Base-by-base conservation (phyloP, 2,797 vertebrate species). In the Spondyliosoma cantharus region DNA sequence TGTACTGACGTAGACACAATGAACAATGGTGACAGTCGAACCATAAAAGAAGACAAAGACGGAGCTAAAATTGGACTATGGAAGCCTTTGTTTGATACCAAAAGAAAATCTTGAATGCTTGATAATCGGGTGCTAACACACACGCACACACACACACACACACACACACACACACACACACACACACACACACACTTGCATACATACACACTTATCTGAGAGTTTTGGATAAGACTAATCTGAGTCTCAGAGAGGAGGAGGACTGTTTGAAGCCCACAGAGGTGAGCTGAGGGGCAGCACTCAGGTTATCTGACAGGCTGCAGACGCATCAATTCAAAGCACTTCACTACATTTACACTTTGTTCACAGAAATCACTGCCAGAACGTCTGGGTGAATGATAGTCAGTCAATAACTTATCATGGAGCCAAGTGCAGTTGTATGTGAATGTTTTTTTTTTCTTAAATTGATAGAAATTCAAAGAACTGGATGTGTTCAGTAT, bases 191-290 rank as follows among this genome's bases (percentile, higher is more conserved):
- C 32, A 29, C 14, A 49, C 54, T 27, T n/a, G 8, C 32, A 19
- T 32, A 19, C 50, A 67, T 37, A 54, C 50, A 24, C 64, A 53
- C n/a, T 37, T 37, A 75, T 45, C 63, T 29, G 22, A 20, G 54
- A 57, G 54, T 59, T 58, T 46, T 75, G 72, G 54, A 46, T 70
- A n/a, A 70, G 48, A 70, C 58, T 60, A 70, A 57, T 48, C 58
- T 22, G 67, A 25, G 50, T 48, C 43, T 16, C 72, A 42, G 27
- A 50, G 54, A 37, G 37, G 37, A 27, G 54, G 58, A 60, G n/a
- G 74, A 62, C 3, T 68, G 54, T 67, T 24, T 75, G 74, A 53
- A 54, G 48, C 24, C 48, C 32, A 19, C 42, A 45, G 29, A 37
- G 16, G 48, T 29, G 25, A 61, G 65, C 53, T 24, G 29, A 76